Conservation (phyloP, 2,888 invertebrate species). For the Dexiosoma caninum region DNA sequence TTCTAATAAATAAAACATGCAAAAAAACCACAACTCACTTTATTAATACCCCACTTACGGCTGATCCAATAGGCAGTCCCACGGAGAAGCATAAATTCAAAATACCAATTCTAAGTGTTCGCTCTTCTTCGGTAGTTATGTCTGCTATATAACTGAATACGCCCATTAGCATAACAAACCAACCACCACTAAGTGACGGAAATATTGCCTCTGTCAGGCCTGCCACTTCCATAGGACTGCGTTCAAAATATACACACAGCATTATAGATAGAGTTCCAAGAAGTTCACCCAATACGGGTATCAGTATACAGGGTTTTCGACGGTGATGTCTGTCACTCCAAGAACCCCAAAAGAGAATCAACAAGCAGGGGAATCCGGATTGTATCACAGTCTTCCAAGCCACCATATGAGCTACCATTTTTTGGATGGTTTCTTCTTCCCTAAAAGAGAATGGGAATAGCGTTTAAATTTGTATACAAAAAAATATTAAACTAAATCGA, state of each 20-base stretch:
- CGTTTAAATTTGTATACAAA: not conserved
- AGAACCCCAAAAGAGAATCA: conserved; percentile 90
- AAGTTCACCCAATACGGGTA: conserved; percentile 89
- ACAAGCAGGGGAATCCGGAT: conserved; percentile 87
- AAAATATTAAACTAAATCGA: not conserved
- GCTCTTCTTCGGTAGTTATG: conserved; percentile 88
- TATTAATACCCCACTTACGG: conserved; percentile 88
- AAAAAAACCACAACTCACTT: conserved; percentile 72
- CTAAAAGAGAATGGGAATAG: conserved; percentile 63
- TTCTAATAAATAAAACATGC: not conserved
- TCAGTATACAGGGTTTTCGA: conserved; percentile 85
- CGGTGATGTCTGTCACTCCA: conserved; percentile 82
- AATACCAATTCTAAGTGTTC: conserved; percentile 91
- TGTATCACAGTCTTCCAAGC: conserved; percentile 92
- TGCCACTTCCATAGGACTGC: conserved; percentile 88
- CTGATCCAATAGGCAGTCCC: conserved; percentile 93
- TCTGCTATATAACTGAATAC: conserved; percentile 93
- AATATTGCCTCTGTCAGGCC: conserved; percentile 89
- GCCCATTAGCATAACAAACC: conserved; percentile 94
- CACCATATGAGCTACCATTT: conserved; percentile 87
- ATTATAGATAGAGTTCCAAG: conserved; percentile 87
- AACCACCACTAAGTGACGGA: conserved; percentile 88
- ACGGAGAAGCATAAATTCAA: conserved; percentile 93
- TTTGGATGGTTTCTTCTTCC: conserved; percentile 84
- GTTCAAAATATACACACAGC: conserved; percentile 87